These are phyloP conservation scores for Gymnocypris eckloni DNA, from an alignment of 2,797 vertebrate genomes.

Conservation along the genomic window DNA sequence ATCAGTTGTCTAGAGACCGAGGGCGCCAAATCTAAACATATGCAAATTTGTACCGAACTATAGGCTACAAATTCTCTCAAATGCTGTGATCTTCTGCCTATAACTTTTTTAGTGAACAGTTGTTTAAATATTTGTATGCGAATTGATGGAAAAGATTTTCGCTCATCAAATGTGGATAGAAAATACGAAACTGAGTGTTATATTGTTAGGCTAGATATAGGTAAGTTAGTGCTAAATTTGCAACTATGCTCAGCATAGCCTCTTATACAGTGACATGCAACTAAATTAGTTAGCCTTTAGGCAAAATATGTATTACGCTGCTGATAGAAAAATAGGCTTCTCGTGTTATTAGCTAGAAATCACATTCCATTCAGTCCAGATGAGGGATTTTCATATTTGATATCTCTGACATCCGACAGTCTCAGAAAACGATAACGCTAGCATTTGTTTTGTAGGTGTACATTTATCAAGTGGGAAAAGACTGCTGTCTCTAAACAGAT, in stretches of 20 bases:
- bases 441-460: not conserved
- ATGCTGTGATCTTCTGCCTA: not conserved
- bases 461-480: not conserved
- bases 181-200: not conserved
- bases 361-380: not conserved
- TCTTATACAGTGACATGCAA: not conserved
- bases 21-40: not conserved
- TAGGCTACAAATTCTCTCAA: not conserved
- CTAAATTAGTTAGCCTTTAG: not conserved
- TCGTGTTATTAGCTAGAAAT: not conserved
- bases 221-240: not conserved
- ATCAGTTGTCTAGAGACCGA: not conserved
- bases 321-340: not conserved
- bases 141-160: not conserved
- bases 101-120: not conserved
- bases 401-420: not conserved
- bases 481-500: not conserved
- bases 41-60: not conserved
- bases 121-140: not conserved
- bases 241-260: not conserved
- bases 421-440: not conserved
- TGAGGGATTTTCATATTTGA: not conserved
- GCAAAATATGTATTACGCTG: not conserved
- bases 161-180: not conserved
- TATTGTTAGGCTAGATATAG: not conserved